Evolutionary conservation across 2,888 invertebrate genomes (phyloP).

Genomic region (Himalopsyche anomala): DNA sequence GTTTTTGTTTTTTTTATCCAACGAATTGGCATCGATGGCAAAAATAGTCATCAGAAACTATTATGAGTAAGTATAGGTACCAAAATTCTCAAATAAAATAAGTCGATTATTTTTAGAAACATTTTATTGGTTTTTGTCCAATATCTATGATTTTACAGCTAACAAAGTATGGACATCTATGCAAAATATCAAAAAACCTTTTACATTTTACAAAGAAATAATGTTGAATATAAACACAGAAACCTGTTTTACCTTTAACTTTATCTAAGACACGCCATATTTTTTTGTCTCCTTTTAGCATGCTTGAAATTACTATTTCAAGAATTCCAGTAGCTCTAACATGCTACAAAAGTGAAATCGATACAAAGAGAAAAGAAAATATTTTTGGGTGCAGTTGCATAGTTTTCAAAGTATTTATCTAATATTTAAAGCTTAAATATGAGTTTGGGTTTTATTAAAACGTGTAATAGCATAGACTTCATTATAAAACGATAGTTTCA

Average conservation of each 20-base stretch:
- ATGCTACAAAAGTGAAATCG: conserved; percentile 55
- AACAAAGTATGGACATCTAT: too few relatives aligned
- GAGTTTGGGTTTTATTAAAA: neutral
- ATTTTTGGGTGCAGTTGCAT: conserved; percentile 51
- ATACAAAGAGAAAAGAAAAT: conserved; percentile 61
- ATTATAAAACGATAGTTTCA: neutral
- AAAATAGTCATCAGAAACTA: too few relatives aligned
- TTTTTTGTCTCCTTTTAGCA: conserved; percentile 1
- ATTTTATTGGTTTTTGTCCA: too few relatives aligned
- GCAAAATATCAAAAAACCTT: too few relatives aligned
- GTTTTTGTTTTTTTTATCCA: too few relatives aligned
- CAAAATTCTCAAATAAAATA: too few relatives aligned
- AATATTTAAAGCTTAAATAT: neutral
- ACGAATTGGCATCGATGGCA: too few relatives aligned
- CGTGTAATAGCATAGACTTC: neutral
- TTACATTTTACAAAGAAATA: too few relatives aligned
- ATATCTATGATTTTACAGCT: too few relatives aligned
- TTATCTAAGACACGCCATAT: neutral
- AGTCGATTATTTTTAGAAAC: too few relatives aligned
- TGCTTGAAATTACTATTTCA: neutral
- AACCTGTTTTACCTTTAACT: neutral
- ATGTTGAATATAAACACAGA: neutral
- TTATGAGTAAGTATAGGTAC: too few relatives aligned
- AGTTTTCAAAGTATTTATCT: conserved; percentile 5
- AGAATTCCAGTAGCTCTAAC: conserved; percentile 12